Percentiles rank a stretch among this genome's conserved stretches.
Conservation (phyloP, 2,113 vertebrate species). For the Uria aalge region DNA sequence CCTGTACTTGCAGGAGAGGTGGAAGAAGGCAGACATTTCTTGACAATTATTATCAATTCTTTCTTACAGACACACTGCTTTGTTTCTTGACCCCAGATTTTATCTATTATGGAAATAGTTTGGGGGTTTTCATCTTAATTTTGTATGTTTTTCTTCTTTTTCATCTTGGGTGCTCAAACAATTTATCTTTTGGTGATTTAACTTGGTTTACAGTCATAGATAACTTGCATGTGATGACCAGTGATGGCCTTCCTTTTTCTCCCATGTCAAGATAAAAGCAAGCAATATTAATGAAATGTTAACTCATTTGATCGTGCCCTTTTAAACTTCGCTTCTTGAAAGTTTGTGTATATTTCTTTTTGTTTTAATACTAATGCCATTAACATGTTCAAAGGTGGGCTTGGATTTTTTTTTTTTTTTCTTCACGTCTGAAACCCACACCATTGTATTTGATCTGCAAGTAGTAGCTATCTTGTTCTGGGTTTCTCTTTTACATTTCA, state of each 20-base stretch:
- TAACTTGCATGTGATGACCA: not conserved
- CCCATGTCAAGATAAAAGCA: not conserved
- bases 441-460: not conserved
- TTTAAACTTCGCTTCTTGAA: not conserved
- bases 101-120: not conserved
- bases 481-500: not conserved
- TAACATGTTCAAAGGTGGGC: not conserved
- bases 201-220: not conserved
- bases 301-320: not conserved
- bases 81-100: not conserved
- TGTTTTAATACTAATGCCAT: not conserved
- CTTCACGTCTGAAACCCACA: not conserved
- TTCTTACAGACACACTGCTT: not conserved
- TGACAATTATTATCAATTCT: not conserved
- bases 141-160: not conserved
- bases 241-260: not conserved
- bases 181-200: not conserved
- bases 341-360: not conserved
- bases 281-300: not conserved
- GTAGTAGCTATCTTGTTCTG: not conserved
- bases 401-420: not conserved
- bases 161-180: not conserved
- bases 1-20: not conserved
- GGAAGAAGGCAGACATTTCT: not conserved
- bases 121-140: not conserved